These are phyloP conservation scores for Atherinosoma microstoma DNA, from an alignment of 2,797 vertebrate genomes.

Conservation along the genomic window DNA sequence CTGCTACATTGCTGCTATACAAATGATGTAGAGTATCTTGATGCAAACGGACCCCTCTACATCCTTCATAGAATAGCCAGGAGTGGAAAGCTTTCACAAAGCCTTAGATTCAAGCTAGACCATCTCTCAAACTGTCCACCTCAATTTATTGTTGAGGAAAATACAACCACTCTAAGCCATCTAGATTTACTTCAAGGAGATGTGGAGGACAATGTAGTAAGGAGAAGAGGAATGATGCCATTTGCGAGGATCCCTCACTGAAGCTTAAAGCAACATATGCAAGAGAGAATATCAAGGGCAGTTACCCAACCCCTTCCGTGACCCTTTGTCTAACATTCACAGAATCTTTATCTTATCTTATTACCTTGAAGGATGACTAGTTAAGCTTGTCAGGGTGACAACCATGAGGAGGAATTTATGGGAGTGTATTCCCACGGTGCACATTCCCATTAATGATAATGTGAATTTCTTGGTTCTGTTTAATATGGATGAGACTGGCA, in stretches of 20 bases:
- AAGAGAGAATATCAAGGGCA: conserved; percentile 68
- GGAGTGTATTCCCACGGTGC: conserved; percentile 68
- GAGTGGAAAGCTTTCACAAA: conserved; percentile 72
- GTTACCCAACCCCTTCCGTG: conserved; percentile 54
- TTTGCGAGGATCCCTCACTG: conserved; percentile 57
- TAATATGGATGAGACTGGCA: conserved; percentile 73
- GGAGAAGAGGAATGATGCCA: conserved; percentile 63
- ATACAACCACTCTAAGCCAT: conserved; percentile 75
- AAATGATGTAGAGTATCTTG: conserved; percentile 56
- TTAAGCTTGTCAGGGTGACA: conserved; percentile 59
- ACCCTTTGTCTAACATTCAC: conserved; percentile 63
- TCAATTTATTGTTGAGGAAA: conserved; percentile 75
- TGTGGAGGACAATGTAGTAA: conserved; percentile 66
- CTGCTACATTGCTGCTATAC: conserved; percentile 45
- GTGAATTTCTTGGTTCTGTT: conserved; percentile 73
- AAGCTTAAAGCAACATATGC: conserved; percentile 73
- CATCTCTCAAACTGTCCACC: conserved; percentile 74
- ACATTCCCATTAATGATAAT: conserved; percentile 77
- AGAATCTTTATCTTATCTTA: conserved; percentile 69
- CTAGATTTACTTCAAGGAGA: conserved; percentile 78
- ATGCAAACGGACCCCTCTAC: conserved; percentile 55
- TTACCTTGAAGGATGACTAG: conserved; percentile 67
- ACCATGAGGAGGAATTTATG: conserved; percentile 67
- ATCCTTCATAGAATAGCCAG: conserved; percentile 68
- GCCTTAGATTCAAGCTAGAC: conserved; percentile 68